Conservation (phyloP, 2,888 invertebrate genomes). For the Hoplodrina blanda region DNA sequence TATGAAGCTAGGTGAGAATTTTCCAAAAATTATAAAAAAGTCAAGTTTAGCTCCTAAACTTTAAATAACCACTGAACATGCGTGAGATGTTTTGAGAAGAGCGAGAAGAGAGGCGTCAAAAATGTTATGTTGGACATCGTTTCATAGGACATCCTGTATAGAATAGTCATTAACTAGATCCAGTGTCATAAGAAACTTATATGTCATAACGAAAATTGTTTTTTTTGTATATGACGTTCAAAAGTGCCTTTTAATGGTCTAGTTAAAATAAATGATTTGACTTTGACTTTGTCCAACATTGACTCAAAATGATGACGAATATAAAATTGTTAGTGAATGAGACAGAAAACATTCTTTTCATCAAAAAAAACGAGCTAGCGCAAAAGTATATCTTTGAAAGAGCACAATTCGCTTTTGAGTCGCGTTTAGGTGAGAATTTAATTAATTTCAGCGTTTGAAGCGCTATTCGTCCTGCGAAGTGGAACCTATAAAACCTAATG, state of each 20-base stretch:
- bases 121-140: too few relatives aligned
- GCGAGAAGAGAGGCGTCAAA: too few relatives aligned
- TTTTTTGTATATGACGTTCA: too few relatives aligned
- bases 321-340: slow-evolving; percentile 21
- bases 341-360: slow-evolving; percentile 28
- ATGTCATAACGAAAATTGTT: too few relatives aligned
- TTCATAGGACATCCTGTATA: neutral
- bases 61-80: too few relatives aligned
- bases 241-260: too few relatives aligned
- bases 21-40: too few relatives aligned
- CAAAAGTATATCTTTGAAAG: slow-evolving; percentile 50
- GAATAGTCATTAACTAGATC: neutral
- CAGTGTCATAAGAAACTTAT: neutral
- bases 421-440: slow-evolving; percentile 83
- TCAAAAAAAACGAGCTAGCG: slow-evolving; percentile 10
- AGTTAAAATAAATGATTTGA: too few relatives aligned
- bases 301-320: slow-evolving; percentile 7
- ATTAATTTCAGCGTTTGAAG: slow-evolving; percentile 86
- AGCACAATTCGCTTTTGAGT: slow-evolving; percentile 71
- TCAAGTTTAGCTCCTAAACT: too few relatives aligned
- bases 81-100: too few relatives aligned
- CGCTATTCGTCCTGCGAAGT: slow-evolving; percentile 84
- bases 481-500: slow-evolving; percentile 88
- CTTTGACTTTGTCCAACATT: neutral
- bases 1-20: too few relatives aligned